phyloP scores from a whole-genome alignment of 2,797 vertebrate species.

The Phalloptychus januarius region DNA sequence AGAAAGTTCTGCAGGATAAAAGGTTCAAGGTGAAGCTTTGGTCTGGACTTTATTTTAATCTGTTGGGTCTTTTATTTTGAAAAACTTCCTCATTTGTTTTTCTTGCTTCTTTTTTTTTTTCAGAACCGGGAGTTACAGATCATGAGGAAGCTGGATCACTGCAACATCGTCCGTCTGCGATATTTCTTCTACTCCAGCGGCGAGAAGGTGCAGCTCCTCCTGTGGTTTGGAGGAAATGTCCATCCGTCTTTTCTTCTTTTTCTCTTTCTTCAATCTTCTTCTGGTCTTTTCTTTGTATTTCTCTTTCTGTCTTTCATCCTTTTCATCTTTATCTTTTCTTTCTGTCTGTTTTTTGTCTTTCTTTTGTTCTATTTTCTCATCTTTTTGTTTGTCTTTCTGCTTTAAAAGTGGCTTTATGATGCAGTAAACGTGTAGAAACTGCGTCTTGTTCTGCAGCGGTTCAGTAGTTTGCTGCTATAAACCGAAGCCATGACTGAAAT shows the following conservation, averaged over 20 bases:
- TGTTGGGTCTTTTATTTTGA: not conserved
- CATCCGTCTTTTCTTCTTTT: not conserved
- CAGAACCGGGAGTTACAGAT: slow-evolving; percentile 94
- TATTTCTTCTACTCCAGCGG: slow-evolving; percentile 95
- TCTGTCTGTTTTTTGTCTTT: too few relatives aligned
- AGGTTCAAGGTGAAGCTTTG: slow-evolving; percentile 86
- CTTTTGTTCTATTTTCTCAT: not conserved
- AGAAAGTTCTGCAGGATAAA: slow-evolving; percentile 93
- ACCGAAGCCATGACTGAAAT: not conserved
- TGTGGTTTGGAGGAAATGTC: not conserved
- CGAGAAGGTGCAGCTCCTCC: slow-evolving; percentile 83
- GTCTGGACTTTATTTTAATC: not conserved
- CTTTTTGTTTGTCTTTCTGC: not conserved
- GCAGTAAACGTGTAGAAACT: not conserved
- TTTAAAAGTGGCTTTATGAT: not conserved
- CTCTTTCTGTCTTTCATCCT: not conserved
- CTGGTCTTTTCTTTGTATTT: too few relatives aligned
- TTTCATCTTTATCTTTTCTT: too few relatives aligned
- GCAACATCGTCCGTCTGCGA: slow-evolving; percentile 91
- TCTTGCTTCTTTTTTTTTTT: not conserved
- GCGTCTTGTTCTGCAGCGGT: not conserved
- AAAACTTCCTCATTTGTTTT: not conserved
- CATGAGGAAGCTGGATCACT: slow-evolving; percentile 93
- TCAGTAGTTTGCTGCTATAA: not conserved
- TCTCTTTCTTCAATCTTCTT: too few relatives aligned